Evolutionary conservation across 2,113 vertebrate genomes (phyloP).

Genomic region (Eubucco bourcierii): DNA sequence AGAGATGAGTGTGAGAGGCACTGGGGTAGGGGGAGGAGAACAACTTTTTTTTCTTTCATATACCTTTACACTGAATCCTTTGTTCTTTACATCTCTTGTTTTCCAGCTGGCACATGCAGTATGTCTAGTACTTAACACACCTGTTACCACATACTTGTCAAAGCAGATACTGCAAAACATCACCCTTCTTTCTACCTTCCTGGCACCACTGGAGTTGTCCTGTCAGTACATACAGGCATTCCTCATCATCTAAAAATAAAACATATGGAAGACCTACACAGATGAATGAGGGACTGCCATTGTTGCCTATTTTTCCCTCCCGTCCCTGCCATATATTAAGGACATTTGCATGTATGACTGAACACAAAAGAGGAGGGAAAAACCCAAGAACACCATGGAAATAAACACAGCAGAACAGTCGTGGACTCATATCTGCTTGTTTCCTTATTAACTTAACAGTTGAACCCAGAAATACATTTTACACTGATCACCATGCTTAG

Average conservation of each 20-base stretch:
- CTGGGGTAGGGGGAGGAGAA: not conserved
- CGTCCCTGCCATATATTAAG: not conserved
- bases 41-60: not conserved
- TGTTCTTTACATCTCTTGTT: not conserved
- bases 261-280: not conserved
- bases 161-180: not conserved
- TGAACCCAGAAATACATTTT: not conserved
- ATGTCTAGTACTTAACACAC: not conserved
- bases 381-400: not conserved
- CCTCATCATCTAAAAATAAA: not conserved
- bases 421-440: not conserved
- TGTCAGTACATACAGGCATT: not conserved
- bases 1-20: accelerated
- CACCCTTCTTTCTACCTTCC: not conserved
- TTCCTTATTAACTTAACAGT: slow-evolving; percentile 1
- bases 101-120: not conserved
- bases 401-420: not conserved
- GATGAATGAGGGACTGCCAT: not conserved
- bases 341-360: accelerated
- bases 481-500: not conserved
- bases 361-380: not conserved
- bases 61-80: not conserved
- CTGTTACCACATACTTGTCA: not conserved
- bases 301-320: not conserved
- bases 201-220: not conserved